Percentiles rank a stretch among this genome's conserved stretches.
Conservation (phyloP, 2,113 vertebrate species). For the Myodes glareolus region DNA sequence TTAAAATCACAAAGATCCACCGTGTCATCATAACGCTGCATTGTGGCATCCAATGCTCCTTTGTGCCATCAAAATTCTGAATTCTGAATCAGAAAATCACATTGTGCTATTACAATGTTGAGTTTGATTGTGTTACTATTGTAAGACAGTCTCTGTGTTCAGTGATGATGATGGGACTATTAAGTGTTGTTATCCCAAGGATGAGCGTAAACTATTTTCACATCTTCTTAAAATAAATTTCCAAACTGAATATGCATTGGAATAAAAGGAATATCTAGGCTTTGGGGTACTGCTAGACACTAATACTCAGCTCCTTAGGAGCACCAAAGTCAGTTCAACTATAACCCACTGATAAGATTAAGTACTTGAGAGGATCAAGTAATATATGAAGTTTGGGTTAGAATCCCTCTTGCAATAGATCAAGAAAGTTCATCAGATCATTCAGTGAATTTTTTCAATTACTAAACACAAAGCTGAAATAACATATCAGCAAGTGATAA, state of each 20-base stretch:
- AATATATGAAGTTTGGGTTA: background rate
- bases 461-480: conserved; percentile 4
- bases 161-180: background rate
- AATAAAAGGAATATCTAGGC: background rate
- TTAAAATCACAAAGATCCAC: background rate
- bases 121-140: background rate
- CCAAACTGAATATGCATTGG: background rate
- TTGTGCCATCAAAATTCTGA: background rate
- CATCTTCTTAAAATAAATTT: background rate
- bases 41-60: background rate
- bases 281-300: background rate
- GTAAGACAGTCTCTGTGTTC: background rate
- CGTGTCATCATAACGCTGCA: background rate
- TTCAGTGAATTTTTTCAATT: conserved; percentile 27
- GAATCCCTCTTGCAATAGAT: background rate
- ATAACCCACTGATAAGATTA: background rate
- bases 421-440: background rate
- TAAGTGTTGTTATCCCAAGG: background rate
- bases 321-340: background rate
- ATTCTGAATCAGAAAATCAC: background rate
- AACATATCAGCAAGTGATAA: background rate
- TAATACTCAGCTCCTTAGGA: background rate
- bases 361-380: background rate
- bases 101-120: background rate
- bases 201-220: background rate